Percentiles rank a stretch among this genome's conserved stretches.
phyloP scores from a whole-genome alignment of 1,140 invertebrate genomes.

The Reticulitermes speratus region DNA sequence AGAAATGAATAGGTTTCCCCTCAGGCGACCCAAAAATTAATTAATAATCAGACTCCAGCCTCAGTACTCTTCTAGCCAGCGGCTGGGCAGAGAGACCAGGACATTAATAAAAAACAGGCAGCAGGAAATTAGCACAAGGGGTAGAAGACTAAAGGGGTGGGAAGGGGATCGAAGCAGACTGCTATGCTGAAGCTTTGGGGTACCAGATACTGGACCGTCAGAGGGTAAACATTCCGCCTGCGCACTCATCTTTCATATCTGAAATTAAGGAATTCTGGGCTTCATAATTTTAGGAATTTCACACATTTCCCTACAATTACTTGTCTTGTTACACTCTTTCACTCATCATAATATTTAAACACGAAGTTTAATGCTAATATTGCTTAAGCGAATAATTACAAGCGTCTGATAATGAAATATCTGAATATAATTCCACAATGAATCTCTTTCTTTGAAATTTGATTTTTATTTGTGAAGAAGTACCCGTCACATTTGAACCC shows the following conservation, averaged over 20 bases:
- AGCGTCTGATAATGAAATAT: no score
- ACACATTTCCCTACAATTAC: background rate
- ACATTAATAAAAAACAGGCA: slow-evolving; percentile 13
- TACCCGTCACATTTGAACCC: no score
- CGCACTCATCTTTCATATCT: background rate
- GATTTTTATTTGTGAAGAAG: no score
- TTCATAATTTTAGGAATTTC: background rate
- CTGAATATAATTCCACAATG: no score
- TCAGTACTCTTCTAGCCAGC: background rate
- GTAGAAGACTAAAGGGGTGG: background rate
- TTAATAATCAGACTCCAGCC: background rate
- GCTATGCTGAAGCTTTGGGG: background rate
- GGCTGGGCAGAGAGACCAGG: background rate
- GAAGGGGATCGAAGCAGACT: background rate
- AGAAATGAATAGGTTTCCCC: slow-evolving; percentile 12
- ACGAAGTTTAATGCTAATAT: no score
- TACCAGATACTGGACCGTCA: background rate
- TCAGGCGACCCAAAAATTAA: slow-evolving; percentile 18
- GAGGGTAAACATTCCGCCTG: background rate
- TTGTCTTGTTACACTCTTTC: background rate
- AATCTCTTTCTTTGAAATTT: no score
- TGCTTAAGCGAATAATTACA: no score
- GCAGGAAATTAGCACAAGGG: slow-evolving; percentile 14
- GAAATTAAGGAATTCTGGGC: background rate
- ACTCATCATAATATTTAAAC: no score